Conservation (phyloP, 2,888 invertebrate species). For the Cyrtodaria siliqua region DNA sequence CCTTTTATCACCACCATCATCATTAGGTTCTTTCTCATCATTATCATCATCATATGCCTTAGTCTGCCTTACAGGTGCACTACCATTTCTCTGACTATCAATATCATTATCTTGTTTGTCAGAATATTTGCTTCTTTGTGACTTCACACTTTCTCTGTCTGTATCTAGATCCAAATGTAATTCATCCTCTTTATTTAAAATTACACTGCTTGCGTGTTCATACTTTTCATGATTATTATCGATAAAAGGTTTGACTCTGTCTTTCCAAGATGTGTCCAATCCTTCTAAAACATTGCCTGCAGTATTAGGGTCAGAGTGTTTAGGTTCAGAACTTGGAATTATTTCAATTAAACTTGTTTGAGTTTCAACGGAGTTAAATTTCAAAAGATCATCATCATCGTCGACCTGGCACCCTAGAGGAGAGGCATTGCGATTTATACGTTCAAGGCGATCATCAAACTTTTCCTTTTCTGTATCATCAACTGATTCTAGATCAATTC, state of each 20-base stretch:
- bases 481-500: no score
- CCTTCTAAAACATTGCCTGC: slow-evolving; percentile 23
- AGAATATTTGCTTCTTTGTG: not conserved
- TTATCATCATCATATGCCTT: no score
- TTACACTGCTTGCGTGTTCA: not conserved
- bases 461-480: no score
- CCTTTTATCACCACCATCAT: no score
- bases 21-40: no score
- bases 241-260: slow-evolving; percentile 32
- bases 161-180: slow-evolving; percentile 25
- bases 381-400: not conserved
- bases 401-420: no score
- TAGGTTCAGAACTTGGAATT: not conserved
- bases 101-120: no score
- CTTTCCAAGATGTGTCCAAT: slow-evolving; percentile 32
- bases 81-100: no score
- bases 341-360: slow-evolving; percentile 60
- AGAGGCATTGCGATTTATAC: no score
- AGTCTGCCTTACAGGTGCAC: no score
- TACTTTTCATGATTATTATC: slow-evolving; percentile 3
- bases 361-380: slow-evolving; percentile 51
- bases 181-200: slow-evolving; percentile 9
- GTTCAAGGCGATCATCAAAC: no score
- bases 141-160: slow-evolving; percentile 22
- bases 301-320: not conserved